A percentile compares a stretch with the other conserved stretches of the same genome.
phyloP scores from a whole-genome alignment of 1,140 invertebrate species.

The Euura lappo region DNA sequence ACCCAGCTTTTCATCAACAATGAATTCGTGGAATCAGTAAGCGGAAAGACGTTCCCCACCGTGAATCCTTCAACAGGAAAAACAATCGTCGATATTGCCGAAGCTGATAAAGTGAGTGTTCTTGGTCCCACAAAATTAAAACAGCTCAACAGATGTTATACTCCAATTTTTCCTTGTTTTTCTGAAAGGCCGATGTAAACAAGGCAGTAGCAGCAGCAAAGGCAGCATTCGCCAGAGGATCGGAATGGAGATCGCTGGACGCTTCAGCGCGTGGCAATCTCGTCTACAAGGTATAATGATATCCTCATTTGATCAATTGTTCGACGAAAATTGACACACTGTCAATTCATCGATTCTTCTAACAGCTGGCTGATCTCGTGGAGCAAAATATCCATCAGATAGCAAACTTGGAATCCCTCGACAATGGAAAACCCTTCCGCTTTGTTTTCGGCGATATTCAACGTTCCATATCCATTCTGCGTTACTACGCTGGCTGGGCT shows the following conservation, averaged over 20 bases:
- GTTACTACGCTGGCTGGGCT: slow-evolving; percentile 79
- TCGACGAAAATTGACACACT: background rate
- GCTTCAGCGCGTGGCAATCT: slow-evolving; percentile 70
- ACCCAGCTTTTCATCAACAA: slow-evolving; percentile 72
- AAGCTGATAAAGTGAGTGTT: slow-evolving; percentile 56
- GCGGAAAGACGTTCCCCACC: slow-evolving; percentile 47
- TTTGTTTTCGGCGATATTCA: slow-evolving; percentile 65
- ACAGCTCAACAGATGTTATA: background rate
- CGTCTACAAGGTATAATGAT: slow-evolving; percentile 53
- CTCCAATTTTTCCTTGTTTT: background rate
- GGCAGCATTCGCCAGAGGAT: slow-evolving; percentile 63
- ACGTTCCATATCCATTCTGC: slow-evolving; percentile 61
- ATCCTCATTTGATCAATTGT: background rate
- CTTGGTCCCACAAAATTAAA: background rate
- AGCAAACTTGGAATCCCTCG: slow-evolving; percentile 69
- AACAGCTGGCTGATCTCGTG: slow-evolving; percentile 67
- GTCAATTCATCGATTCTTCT: background rate
- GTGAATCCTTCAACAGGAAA: slow-evolving; percentile 65
- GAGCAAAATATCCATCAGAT: slow-evolving; percentile 64
- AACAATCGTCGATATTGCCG: slow-evolving; percentile 58
- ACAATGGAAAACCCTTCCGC: slow-evolving; percentile 77
- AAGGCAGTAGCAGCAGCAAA: slow-evolving; percentile 64
- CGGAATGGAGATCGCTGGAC: slow-evolving; percentile 74
- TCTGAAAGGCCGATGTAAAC: slow-evolving; percentile 59
- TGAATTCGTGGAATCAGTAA: slow-evolving; percentile 66